Conservation (phyloP, 2,888 invertebrate species). For the Microdon myrmicae region DNA sequence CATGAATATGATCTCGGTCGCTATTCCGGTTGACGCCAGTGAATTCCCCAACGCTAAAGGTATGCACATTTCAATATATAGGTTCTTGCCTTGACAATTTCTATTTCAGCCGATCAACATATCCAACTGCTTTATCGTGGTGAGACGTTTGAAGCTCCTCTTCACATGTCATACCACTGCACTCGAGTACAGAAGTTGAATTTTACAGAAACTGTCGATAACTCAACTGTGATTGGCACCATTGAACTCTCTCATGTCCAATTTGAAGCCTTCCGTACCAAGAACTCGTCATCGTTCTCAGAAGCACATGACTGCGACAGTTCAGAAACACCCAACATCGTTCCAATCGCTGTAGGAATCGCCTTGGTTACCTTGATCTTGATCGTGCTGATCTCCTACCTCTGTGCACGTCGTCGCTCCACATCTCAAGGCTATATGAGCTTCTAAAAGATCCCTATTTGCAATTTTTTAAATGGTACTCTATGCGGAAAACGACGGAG, state of each 20-base stretch:
- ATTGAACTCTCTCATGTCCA: slow-evolving; percentile 74
- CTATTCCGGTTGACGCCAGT: slow-evolving; percentile 58
- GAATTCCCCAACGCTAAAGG: slow-evolving; percentile 65
- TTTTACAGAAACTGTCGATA: slow-evolving; percentile 65
- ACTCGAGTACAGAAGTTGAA: slow-evolving; percentile 71
- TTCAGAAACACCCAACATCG: slow-evolving; percentile 84
- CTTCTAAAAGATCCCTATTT: slow-evolving; percentile 80
- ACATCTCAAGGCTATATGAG: slow-evolving; percentile 88
- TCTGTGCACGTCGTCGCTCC: slow-evolving; percentile 88
- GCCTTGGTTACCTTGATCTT: slow-evolving; percentile 89
- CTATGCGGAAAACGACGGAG: no score
- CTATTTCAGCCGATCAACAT: slow-evolving; percentile 61
- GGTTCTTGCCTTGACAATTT: slow-evolving; percentile 12
- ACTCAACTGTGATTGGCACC: slow-evolving; percentile 62
- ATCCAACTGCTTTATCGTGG: slow-evolving; percentile 68
- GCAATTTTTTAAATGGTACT: no score
- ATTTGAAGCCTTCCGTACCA: slow-evolving; percentile 77
- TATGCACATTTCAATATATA: slow-evolving; percentile 41
- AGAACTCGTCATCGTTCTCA: slow-evolving; percentile 71
- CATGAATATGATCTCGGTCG: slow-evolving; percentile 58
- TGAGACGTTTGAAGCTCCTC: slow-evolving; percentile 71
- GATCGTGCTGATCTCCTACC: slow-evolving; percentile 91
- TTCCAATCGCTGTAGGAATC: slow-evolving; percentile 97
- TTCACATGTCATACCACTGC: slow-evolving; percentile 80
- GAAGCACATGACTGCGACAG: slow-evolving; percentile 79